A percentile compares a stretch with the other conserved stretches of the same genome.
Conservation (phyloP, 2,113 vertebrate genomes). For the Psammodynastes pulverulentus region DNA sequence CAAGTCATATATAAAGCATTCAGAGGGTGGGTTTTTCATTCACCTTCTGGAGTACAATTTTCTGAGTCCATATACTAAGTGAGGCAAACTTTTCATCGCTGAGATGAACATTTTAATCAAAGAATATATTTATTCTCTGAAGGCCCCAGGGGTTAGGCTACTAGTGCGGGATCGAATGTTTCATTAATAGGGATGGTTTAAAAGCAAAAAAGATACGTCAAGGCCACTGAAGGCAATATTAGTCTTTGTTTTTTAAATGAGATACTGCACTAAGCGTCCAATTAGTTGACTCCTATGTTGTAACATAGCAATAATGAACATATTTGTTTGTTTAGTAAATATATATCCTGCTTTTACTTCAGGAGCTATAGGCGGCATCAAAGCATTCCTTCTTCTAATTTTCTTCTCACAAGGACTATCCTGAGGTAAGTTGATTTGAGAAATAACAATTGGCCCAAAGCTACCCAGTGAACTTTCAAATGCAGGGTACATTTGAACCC, state of each 20-base stretch:
- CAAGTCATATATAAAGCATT: background rate
- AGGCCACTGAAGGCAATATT: background rate
- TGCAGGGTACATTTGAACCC: background rate
- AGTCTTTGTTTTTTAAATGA: background rate
- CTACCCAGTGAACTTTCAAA: background rate
- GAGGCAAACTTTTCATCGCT: background rate
- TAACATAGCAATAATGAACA: background rate
- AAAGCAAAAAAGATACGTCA: background rate
- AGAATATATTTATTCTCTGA: background rate
- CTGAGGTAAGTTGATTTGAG: background rate
- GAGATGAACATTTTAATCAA: background rate
- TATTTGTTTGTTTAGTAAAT: background rate
- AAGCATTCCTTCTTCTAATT: background rate
- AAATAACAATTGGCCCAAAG: background rate
- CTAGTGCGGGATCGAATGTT: background rate
- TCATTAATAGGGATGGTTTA: background rate
- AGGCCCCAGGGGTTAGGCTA: background rate
- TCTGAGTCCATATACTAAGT: background rate
- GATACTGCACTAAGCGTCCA: background rate
- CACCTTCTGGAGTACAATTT: background rate
- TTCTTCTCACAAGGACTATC: background rate
- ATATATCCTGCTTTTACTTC: background rate
- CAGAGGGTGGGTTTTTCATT: background rate
- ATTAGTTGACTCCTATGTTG: background rate
- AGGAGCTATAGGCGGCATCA: background rate